phyloP scores from a whole-genome alignment of 1,140 invertebrate genomes.

The Ostrea denselamellosa region DNA sequence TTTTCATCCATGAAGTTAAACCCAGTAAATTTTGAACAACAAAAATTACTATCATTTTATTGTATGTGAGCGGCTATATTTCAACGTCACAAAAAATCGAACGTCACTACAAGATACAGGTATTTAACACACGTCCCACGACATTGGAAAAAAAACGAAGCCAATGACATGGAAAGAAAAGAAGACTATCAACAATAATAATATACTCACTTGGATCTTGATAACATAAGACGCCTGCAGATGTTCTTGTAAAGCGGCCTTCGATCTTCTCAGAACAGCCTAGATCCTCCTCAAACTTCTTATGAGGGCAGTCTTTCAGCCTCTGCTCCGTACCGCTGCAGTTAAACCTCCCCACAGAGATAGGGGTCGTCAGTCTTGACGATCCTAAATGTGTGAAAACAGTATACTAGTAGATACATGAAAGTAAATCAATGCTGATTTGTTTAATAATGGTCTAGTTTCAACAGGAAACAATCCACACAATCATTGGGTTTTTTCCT shows the following conservation, averaged over 20 bases:
- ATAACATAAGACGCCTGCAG: conserved; percentile 64
- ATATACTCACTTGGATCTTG: conserved; percentile 50
- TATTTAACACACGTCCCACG: background rate
- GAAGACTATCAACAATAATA: background rate
- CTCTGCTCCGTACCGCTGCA: conserved; percentile 60
- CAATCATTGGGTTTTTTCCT: too few species aligned
- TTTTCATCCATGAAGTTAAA: too few species aligned
- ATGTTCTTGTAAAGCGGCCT: conserved; percentile 41
- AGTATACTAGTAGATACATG: too few species aligned
- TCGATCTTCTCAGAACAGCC: conserved; percentile 57
- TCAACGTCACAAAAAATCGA: too few species aligned
- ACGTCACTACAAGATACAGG: too few species aligned
- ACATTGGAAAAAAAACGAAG: background rate
- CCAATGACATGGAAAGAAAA: background rate
- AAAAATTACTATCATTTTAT: too few species aligned
- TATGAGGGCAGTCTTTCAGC: conserved; percentile 55
- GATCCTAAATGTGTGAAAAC: conserved; percentile 28
- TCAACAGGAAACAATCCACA: too few species aligned
- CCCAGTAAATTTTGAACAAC: too few species aligned
- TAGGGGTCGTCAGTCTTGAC: conserved; percentile 49
- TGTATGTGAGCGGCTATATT: too few species aligned
- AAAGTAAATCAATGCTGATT: too few species aligned
- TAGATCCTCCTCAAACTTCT: conserved; percentile 58
- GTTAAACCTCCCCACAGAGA: conserved; percentile 58
- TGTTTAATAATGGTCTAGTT: too few species aligned